Conservation (phyloP, 2,888 invertebrate genomes). For the Eilema sororculum region DNA sequence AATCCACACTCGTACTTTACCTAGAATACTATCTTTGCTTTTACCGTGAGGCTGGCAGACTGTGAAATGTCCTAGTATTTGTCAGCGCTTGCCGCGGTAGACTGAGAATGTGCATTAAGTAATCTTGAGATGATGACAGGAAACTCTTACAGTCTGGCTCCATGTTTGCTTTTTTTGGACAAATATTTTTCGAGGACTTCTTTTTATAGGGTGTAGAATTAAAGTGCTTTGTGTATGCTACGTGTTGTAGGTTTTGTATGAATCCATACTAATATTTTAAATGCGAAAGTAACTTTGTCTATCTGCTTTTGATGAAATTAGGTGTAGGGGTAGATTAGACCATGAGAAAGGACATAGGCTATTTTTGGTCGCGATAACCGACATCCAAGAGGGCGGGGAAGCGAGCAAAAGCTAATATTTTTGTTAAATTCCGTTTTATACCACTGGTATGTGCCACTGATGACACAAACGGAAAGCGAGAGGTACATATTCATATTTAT, state of each 20-base stretch:
- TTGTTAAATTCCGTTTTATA: no score
- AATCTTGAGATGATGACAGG: slow-evolving; percentile 51
- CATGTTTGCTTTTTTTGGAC: slow-evolving; percentile 26
- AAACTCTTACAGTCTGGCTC: slow-evolving; percentile 47
- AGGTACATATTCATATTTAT: no score
- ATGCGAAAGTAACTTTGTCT: no score
- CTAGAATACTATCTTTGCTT: slow-evolving; percentile 63
- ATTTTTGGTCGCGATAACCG: no score
- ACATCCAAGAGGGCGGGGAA: no score
- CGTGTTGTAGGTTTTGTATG: not conserved
- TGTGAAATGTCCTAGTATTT: slow-evolving; percentile 81
- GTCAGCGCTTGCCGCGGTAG: slow-evolving; percentile 59
- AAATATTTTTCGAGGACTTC: slow-evolving; percentile 14
- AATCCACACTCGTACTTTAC: slow-evolving; percentile 40
- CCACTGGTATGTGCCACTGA: no score
- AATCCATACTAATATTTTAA: no score
- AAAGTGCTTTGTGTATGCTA: not conserved
- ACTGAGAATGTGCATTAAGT: slow-evolving; percentile 55
- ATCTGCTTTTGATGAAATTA: no score
- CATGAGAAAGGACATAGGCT: no score
- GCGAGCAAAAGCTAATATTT: no score
- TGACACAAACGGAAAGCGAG: no score
- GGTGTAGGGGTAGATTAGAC: no score
- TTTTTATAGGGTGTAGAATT: not conserved
- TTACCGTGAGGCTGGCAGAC: slow-evolving; percentile 76